Evolutionary conservation across 2,797 vertebrate species (phyloP).

Genomic region (Galagoides demidoff): DNA sequence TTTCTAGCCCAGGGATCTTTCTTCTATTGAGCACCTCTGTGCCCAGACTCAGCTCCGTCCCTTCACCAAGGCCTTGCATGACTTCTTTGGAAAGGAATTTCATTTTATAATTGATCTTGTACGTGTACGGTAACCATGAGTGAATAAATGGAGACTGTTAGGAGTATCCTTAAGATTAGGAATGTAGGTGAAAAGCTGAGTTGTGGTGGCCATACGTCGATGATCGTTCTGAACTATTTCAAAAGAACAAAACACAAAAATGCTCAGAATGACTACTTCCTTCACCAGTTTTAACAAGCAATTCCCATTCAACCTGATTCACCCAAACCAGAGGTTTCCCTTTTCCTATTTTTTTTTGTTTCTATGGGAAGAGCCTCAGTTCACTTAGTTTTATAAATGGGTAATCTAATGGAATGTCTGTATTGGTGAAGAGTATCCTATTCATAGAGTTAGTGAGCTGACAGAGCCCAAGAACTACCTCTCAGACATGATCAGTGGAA

Average conservation of each 20-base stretch:
- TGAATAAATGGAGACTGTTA: neutral
- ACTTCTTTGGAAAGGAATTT: conserved; percentile 36
- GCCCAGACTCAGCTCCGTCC: neutral
- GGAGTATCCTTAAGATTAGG: neutral
- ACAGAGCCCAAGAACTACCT: neutral
- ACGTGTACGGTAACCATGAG: neutral
- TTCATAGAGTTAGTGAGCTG: neutral
- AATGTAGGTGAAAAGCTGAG: neutral
- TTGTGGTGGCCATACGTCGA: neutral
- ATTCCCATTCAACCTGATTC: neutral
- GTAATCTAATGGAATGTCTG: neutral
- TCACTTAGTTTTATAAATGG: neutral
- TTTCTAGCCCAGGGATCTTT: conserved; percentile 21
- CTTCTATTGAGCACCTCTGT: neutral
- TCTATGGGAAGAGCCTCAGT: neutral
- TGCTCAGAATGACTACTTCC: neutral
- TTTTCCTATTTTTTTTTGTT: neutral
- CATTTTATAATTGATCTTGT: conserved; percentile 10
- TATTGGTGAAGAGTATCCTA: neutral
- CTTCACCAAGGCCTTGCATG: neutral
- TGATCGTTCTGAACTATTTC: neutral
- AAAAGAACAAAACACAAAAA: neutral
- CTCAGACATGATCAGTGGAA: neutral
- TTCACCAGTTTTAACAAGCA: neutral
- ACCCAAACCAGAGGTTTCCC: neutral